Evolutionary conservation across 2,797 vertebrate species (phyloP), one percentile per base, ranked within the genome.

Genomic region (Poecilia gillii): DNA sequence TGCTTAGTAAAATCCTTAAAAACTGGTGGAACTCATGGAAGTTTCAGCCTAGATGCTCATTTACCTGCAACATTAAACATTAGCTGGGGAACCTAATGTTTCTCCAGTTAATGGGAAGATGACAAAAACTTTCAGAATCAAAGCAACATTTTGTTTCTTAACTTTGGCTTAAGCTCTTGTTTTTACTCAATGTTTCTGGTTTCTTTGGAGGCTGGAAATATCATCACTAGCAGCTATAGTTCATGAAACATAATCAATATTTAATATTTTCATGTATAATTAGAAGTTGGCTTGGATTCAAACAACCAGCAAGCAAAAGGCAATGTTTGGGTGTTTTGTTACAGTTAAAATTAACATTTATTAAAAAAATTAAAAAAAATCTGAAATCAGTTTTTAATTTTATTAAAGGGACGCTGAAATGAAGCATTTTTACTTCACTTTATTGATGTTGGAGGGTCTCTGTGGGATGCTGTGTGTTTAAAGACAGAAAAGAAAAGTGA

Each of bases 301-400:
- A 36, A 62, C 14, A 62, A 33, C 14, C 59, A 62, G 13, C 59
- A 33, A 62, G 13, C 59, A 62, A 64, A 33, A 16, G 62, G n/a
- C 4, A 12, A 57, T n/a, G n/a, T n/a, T n/a, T n/a, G 55, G n/a
- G 13, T 28, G 9, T 57, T 57, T 28, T 28, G 25, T 5, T 57
- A 57, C 55, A 57, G 55, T 13, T 36, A 36, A 64, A 64, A 18
- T 7, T 31, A 64, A 64, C 16, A 36, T 16, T 16, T 36, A 36
- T 33, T 6, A 3, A 18, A 33, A 33, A 25, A 62, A 64, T 2
- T 0, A 7, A 33, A 9, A 66, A 33, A 20, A 6, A 66, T 33
- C 16, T 36, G 33, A 66, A 66, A 36, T 6, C 49, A 55, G 25
- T 74, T 74, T 74, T 25, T 16, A 41, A 8, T 75, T 75, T 75